phyloP scores from a whole-genome alignment of 1,140 invertebrate species.

The Venturia canescens region DNA sequence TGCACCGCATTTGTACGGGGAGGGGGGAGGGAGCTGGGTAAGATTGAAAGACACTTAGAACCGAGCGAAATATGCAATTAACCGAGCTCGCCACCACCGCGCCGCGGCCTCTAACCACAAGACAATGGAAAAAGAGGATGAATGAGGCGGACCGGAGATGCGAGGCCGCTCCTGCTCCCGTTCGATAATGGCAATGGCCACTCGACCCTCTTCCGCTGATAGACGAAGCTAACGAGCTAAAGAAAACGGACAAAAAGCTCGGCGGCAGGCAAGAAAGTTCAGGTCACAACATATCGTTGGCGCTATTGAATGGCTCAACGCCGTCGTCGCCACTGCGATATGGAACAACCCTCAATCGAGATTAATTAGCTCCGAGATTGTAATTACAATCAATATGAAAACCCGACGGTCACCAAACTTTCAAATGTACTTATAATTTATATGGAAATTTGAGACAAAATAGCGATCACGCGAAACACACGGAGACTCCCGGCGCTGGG shows the following conservation, averaged over 20 bases:
- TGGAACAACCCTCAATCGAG: slow-evolving; percentile 24
- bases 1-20: too few species aligned
- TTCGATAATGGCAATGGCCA: slow-evolving; percentile 17
- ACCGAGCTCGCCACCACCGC: background rate
- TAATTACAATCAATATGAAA: slow-evolving; percentile 25
- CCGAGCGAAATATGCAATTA: background rate
- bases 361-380: slow-evolving; percentile 18
- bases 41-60: too few species aligned
- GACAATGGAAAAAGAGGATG: background rate
- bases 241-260: background rate
- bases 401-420: background rate
- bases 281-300: background rate
- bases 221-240: background rate
- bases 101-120: background rate
- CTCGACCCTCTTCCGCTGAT: slow-evolving; percentile 15
- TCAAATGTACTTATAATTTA: background rate
- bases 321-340: background rate
- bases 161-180: background rate
- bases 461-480: background rate
- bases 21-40: too few species aligned
- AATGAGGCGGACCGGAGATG: background rate
- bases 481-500: too few species aligned
- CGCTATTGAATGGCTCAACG: slow-evolving; percentile 6
- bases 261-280: background rate
- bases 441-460: background rate